Percentiles rank a stretch among this genome's conserved stretches.
Conservation (phyloP, 2,113 vertebrate genomes). For the Cromileptes altivelis region DNA sequence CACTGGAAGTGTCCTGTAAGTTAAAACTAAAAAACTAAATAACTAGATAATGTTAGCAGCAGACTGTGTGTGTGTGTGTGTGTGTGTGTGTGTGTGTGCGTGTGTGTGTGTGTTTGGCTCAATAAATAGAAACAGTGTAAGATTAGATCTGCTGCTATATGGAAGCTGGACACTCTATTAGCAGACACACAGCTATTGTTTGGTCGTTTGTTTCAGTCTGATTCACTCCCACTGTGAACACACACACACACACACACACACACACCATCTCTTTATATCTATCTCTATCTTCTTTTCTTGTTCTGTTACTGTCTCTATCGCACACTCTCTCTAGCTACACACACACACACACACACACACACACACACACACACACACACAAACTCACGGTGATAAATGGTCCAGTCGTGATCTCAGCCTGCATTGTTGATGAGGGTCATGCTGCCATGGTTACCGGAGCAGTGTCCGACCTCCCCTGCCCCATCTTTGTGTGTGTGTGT, state of each 20-base stretch:
- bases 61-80: background rate
- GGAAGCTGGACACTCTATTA: slow-evolving; percentile 57
- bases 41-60: slow-evolving; percentile 15
- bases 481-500: slow-evolving; percentile 16
- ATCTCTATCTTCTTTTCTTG: slow-evolving; percentile 34
- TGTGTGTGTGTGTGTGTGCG: background rate
- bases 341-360: slow-evolving; percentile 48
- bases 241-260: slow-evolving; percentile 36
- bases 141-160: slow-evolving; percentile 57
- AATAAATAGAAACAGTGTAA: slow-evolving; percentile 39
- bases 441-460: slow-evolving; percentile 78
- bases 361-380: slow-evolving; percentile 52
- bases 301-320: slow-evolving; percentile 55
- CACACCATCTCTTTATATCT: slow-evolving; percentile 38
- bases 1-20: slow-evolving; percentile 13
- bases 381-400: slow-evolving; percentile 76
- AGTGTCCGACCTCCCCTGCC: slow-evolving; percentile 42
- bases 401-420: slow-evolving; percentile 65
- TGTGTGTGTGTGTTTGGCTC: slow-evolving; percentile 21
- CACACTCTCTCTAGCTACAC: slow-evolving; percentile 23
- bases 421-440: slow-evolving; percentile 83
- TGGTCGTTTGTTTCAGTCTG: slow-evolving; percentile 47
- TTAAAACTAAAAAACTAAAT: slow-evolving; percentile 27
- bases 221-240: slow-evolving; percentile 14
- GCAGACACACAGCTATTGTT: slow-evolving; percentile 48